These are phyloP conservation scores for Acanthoscelides obtectus DNA, from an alignment of 2,888 invertebrate genomes.

Conservation along the genomic window DNA sequence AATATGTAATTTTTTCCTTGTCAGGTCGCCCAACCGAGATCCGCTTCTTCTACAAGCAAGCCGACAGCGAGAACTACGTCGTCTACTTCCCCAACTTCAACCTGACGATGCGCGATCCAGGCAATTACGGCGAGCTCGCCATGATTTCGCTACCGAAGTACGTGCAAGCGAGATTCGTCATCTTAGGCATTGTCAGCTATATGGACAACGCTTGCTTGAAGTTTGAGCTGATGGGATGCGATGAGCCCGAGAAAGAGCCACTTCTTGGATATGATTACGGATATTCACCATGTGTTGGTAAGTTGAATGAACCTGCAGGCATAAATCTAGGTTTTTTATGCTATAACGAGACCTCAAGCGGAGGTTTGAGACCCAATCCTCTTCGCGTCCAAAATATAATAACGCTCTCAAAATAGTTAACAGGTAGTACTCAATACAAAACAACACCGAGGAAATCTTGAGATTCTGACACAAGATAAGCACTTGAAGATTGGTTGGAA, in stretches of 20 bases:
- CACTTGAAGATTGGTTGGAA: too few relatives aligned
- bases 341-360: too few relatives aligned
- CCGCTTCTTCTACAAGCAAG: constrained; percentile 93
- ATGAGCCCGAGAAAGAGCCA: constrained; percentile 77
- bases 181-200: constrained; percentile 89
- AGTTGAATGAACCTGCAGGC: constrained; percentile 40
- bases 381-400: too few relatives aligned
- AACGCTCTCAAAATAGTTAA: too few relatives aligned
- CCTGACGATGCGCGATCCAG: constrained; percentile 90
- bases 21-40: constrained; percentile 86
- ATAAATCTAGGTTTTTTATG: too few relatives aligned
- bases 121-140: constrained; percentile 92
- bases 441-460: too few relatives aligned
- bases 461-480: too few relatives aligned
- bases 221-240: constrained; percentile 94
- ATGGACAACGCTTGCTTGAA: constrained; percentile 95
- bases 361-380: too few relatives aligned
- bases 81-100: constrained; percentile 97
- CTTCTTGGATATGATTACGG: constrained; percentile 90
- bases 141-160: constrained; percentile 94
- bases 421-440: too few relatives aligned
- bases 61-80: constrained; percentile 90
- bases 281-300: constrained; percentile 86
- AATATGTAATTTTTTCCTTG: background rate
- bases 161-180: constrained; percentile 89